Conservation (phyloP, 2,888 invertebrate genomes). For the Acleris emargana region DNA sequence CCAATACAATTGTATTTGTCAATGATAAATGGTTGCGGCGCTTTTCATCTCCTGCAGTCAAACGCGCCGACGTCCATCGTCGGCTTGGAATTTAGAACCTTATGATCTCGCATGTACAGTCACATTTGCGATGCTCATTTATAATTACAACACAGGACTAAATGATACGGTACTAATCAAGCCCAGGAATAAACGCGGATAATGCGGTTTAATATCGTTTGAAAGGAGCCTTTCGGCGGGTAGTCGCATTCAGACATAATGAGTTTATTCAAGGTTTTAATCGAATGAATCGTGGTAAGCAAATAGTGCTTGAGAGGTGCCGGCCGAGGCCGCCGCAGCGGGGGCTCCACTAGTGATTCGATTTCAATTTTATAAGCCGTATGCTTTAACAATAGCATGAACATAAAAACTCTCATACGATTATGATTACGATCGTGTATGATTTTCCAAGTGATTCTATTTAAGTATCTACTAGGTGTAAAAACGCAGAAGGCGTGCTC, state of each 20-base stretch:
- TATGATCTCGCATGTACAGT: constrained; percentile 46
- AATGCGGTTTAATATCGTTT: constrained; percentile 81
- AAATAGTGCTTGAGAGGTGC: constrained; percentile 68
- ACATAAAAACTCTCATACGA: constrained; percentile 10
- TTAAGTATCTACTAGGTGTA: too few relatives aligned
- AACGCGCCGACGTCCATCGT: constrained; percentile 66
- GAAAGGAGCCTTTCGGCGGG: constrained; percentile 81
- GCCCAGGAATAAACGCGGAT: constrained; percentile 79
- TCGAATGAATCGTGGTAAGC: constrained; percentile 79
- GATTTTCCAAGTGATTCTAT: neutral
- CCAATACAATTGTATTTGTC: constrained; percentile 83
- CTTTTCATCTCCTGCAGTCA: constrained; percentile 79
- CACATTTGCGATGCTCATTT: constrained; percentile 48
- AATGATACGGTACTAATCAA: constrained; percentile 84
- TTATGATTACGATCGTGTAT: neutral
- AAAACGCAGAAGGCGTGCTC: too few relatives aligned
- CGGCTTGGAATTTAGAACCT: constrained; percentile 50
- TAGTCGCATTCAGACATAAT: constrained; percentile 78
- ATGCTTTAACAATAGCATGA: constrained; percentile 29
- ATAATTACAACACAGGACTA: constrained; percentile 81
- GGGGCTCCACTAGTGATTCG: constrained; percentile 39
- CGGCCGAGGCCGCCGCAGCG: constrained; percentile 39
- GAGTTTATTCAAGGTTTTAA: constrained; percentile 82
- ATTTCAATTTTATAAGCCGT: constrained; percentile 40
- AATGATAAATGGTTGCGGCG: constrained; percentile 82